phyloP scores from a whole-genome alignment of 1,140 invertebrate species.

The Goniozus legneri region DNA sequence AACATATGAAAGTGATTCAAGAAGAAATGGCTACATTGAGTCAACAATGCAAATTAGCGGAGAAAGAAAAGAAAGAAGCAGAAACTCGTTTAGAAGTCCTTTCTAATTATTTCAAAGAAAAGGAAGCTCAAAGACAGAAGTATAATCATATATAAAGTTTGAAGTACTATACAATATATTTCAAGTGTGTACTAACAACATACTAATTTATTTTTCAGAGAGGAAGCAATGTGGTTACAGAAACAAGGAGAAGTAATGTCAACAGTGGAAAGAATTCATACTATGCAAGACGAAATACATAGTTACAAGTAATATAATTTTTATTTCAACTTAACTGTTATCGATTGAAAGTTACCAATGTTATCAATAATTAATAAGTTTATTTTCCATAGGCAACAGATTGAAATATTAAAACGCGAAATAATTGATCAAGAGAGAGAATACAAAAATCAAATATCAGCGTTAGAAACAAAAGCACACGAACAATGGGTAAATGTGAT shows the following conservation, averaged over 20 bases:
- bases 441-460: conserved; percentile 70
- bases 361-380: no score
- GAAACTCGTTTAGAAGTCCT: conserved; percentile 80
- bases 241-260: conserved; percentile 79
- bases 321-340: conserved; percentile 5
- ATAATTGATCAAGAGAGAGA: conserved; percentile 75
- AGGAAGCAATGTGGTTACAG: conserved; percentile 78
- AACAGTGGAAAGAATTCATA: conserved; percentile 71
- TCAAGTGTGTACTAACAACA: conserved; percentile 21
- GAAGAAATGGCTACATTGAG: conserved; percentile 57
- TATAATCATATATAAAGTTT: no score
- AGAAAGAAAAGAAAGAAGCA: conserved; percentile 76
- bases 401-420: conserved; percentile 72
- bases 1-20: conserved; percentile 47
- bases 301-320: conserved; percentile 66
- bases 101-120: conserved; percentile 84
- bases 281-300: conserved; percentile 75
- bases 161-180: conserved; percentile 21
- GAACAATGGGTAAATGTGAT: conserved; percentile 70
- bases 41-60: conserved; percentile 66
- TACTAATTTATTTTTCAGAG: conserved; percentile 51
- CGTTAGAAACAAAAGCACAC: conserved; percentile 72
- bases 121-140: conserved; percentile 82
- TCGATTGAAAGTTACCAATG: conserved; percentile 8
- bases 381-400: conserved; percentile 60